A percentile compares a stretch with the other conserved stretches of the same genome.
phyloP scores from a whole-genome alignment of 2,888 invertebrate genomes.

The Agonopterix arenella region DNA sequence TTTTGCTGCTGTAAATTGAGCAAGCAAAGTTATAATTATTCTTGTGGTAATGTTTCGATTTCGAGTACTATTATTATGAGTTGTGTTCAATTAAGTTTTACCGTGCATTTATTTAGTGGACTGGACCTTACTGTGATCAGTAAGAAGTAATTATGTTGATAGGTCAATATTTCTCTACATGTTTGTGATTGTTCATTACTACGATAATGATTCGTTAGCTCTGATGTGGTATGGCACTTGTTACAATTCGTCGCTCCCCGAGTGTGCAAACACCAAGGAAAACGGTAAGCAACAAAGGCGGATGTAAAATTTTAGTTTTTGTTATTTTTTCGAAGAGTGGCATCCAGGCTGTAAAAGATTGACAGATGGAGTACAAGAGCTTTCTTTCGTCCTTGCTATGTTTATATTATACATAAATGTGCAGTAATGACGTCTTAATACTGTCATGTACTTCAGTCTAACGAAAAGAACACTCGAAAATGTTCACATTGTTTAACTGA shows the following conservation, averaged over 20 bases:
- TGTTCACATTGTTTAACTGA: too few species aligned
- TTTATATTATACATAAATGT: constrained; percentile 1
- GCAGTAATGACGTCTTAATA: not conserved
- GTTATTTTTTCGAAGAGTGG: constrained; percentile 7
- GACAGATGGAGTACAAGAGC: constrained; percentile 15
- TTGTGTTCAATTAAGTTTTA: not conserved
- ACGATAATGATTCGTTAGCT: constrained; percentile 61
- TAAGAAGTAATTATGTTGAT: constrained; percentile 37
- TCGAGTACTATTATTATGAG: constrained; percentile 7
- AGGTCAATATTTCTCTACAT: constrained; percentile 56
- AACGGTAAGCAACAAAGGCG: constrained; percentile 53
- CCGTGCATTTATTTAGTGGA: not conserved
- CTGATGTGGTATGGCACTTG: constrained; percentile 74
- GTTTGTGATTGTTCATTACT: constrained; percentile 67
- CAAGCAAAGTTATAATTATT: constrained; percentile 10
- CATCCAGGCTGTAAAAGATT: constrained; percentile 10
- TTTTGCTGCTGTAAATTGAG: too few species aligned
- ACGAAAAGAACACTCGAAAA: too few species aligned
- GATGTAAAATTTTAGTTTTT: constrained; percentile 2
- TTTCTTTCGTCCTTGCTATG: constrained; percentile 15
- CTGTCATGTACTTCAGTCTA: too few species aligned
- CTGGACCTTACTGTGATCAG: constrained; percentile 35
- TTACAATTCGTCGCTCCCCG: constrained; percentile 72
- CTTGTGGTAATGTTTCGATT: constrained; percentile 14
- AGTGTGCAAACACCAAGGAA: constrained; percentile 72